Percentiles rank a stretch among this genome's conserved stretches.
phyloP scores from a whole-genome alignment of 2,113 vertebrate genomes.

The Corythaeola cristata region DNA sequence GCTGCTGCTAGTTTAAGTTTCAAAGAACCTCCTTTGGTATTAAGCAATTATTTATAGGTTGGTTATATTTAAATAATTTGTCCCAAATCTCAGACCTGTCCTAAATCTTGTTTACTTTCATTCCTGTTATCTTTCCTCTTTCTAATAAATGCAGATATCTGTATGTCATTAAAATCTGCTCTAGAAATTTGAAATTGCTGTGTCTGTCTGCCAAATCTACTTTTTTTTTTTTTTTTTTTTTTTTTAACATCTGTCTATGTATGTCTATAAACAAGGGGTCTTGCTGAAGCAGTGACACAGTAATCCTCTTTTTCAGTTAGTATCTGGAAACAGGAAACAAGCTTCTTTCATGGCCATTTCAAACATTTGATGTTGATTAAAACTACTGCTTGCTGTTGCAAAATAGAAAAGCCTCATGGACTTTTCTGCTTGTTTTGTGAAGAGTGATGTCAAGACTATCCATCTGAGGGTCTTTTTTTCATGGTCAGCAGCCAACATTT shows the following conservation, averaged over 20 bases:
- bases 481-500: neutral
- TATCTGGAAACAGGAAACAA: neutral
- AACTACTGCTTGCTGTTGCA: neutral
- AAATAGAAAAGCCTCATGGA: neutral
- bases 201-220: neutral
- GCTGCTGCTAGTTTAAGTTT: neutral
- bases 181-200: neutral
- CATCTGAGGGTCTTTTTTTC: neutral
- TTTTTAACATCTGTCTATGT: neutral
- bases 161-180: neutral
- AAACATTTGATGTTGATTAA: neutral
- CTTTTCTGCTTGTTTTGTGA: neutral
- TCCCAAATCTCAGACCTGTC: neutral
- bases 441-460: neutral
- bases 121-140: neutral
- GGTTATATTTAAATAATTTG: neutral
- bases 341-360: neutral
- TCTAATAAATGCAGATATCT: neutral
- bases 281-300: neutral
- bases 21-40: conserved; percentile 13
- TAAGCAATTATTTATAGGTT: conserved; percentile 26
- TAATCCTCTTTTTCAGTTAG: neutral
- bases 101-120: neutral
- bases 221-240: neutral
- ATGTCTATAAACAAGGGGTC: neutral